Percentiles rank a stretch among this genome's conserved stretches.
phyloP scores from a whole-genome alignment of 2,113 vertebrate genomes.

The Eubucco bourcierii region DNA sequence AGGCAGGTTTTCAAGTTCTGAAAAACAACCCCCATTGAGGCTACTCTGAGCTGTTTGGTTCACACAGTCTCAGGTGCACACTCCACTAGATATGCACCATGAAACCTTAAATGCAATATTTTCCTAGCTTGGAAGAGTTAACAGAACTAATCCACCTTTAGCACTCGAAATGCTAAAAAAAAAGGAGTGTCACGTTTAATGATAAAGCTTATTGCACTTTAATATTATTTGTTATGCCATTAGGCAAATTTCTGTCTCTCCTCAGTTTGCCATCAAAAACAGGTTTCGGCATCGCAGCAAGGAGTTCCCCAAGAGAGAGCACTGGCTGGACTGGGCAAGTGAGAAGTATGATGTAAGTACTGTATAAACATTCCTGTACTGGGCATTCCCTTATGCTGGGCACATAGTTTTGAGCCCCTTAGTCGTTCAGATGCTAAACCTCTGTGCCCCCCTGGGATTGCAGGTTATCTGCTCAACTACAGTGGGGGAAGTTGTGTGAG shows the following conservation, averaged over 20 bases:
- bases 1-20: neutral
- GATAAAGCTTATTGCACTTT: neutral
- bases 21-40: accelerated
- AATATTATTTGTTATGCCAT: neutral
- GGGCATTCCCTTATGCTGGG: neutral
- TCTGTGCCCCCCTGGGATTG: neutral
- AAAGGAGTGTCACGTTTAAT: neutral
- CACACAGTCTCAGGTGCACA: accelerated
- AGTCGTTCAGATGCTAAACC: neutral
- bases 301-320: slow-evolving; percentile 82
- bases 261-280: slow-evolving; percentile 92
- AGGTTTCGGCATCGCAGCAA: slow-evolving; percentile 85
- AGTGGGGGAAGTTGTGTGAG: neutral
- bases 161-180: neutral
- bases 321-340: slow-evolving; percentile 96
- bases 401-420: neutral
- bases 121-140: neutral
- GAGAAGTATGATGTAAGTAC: slow-evolving; percentile 89
- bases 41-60: neutral
- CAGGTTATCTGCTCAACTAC: neutral
- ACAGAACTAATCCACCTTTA: neutral
- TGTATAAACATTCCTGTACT: neutral
- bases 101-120: neutral
- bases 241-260: neutral
- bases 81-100: neutral